A percentile compares a stretch with the other conserved stretches of the same genome.
phyloP scores from a whole-genome alignment of 2,888 invertebrate species.

The Chesias legatella region DNA sequence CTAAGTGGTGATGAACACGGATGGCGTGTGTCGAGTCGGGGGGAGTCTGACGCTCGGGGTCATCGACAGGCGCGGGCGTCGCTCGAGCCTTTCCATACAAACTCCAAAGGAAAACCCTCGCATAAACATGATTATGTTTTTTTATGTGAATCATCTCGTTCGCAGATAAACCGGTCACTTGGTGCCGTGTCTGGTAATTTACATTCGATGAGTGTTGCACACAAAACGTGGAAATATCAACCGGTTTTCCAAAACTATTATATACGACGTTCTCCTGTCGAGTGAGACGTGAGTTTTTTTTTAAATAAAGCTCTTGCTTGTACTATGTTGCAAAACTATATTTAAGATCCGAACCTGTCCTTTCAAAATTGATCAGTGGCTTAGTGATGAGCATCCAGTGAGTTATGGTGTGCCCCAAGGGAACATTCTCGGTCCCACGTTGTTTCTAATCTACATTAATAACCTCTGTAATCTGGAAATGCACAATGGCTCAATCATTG shows the following conservation, averaged over 20 bases:
- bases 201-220: constrained; percentile 21
- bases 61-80: constrained; percentile 46
- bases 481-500: no score
- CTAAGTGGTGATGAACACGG: constrained; percentile 34
- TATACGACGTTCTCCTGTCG: no score
- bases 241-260: constrained; percentile 10
- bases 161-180: constrained; percentile 21
- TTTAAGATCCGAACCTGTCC: no score
- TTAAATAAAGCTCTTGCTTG: no score
- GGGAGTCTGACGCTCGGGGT: constrained; percentile 42
- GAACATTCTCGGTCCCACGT: no score
- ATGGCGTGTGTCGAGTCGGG: constrained; percentile 29
- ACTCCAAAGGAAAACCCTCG: constrained; percentile 41
- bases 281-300: no score
- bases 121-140: constrained; percentile 21
- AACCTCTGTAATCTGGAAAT: no score
- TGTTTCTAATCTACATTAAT: no score
- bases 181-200: constrained; percentile 14
- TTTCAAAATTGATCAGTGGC: no score
- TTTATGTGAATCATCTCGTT: constrained; percentile 39
- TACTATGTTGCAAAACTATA: no score
- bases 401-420: no score
- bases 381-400: no score
- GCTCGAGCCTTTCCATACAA: constrained; percentile 37
- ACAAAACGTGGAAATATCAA: constrained; percentile 16